Conservation (phyloP, 1,140 invertebrate species). For the Zaprionus ghesquierei region DNA sequence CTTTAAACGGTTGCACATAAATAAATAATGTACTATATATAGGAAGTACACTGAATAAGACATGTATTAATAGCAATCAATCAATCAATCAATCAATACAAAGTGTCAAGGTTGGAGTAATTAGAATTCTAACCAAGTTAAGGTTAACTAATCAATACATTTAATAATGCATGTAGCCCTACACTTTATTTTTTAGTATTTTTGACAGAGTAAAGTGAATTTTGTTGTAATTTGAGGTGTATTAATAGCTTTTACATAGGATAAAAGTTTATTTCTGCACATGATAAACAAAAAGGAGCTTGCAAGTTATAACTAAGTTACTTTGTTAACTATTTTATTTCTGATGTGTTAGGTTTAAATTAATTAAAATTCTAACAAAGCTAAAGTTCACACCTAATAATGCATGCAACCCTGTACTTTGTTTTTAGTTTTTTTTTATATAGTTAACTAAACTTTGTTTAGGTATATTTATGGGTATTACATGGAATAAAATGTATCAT, state of each 20-base stretch:
- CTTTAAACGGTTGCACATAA: background rate
- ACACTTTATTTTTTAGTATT: background rate
- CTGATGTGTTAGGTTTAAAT: background rate
- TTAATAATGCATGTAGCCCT: background rate
- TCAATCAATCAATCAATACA: constrained; percentile 5
- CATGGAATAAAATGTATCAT: too few species aligned
- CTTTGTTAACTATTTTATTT: too few species aligned
- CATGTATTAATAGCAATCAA: background rate
- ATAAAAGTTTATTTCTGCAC: too few species aligned
- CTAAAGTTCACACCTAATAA: background rate
- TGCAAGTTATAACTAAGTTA: too few species aligned
- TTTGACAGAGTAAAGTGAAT: too few species aligned
- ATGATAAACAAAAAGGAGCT: too few species aligned
- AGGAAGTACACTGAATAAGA: background rate
- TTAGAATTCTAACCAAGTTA: background rate
- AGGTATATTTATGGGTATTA: too few species aligned
- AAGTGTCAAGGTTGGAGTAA: background rate
- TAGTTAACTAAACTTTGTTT: too few species aligned
- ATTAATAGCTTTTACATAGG: too few species aligned
- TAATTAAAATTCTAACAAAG: background rate
- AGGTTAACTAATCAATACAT: background rate
- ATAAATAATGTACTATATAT: background rate
- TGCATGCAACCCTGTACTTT: background rate
- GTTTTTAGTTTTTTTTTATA: background rate
- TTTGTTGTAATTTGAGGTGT: too few species aligned